Percentiles rank a stretch among this genome's conserved stretches.
These are phyloP conservation scores for Gymnogyps californianus DNA, from an alignment of 2,113 vertebrate genomes.

Conservation along the genomic window DNA sequence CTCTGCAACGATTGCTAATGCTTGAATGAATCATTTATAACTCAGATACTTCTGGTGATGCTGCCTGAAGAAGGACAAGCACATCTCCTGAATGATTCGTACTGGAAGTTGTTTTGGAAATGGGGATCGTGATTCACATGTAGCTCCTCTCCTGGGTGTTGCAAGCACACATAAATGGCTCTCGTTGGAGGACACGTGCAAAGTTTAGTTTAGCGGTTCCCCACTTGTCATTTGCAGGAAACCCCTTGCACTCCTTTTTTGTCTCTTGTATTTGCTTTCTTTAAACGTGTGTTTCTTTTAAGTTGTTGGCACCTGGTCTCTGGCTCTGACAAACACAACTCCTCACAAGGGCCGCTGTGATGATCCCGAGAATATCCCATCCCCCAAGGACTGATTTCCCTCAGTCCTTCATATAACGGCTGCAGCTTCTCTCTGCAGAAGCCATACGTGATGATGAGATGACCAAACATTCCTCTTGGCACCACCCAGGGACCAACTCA, in stretches of 20 bases:
- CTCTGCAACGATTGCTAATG: not conserved
- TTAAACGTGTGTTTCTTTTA: not conserved
- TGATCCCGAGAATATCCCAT: not conserved
- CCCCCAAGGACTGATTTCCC: not conserved
- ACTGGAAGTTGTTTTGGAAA: not conserved
- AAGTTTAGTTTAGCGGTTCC: not conserved
- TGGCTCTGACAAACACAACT: not conserved
- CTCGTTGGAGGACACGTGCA: not conserved
- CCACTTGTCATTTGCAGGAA: not conserved
- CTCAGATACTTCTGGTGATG: not conserved
- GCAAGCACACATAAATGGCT: not conserved
- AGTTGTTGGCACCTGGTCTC: not conserved
- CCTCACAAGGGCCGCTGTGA: not conserved
- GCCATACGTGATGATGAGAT: not conserved
- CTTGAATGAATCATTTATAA: not conserved
- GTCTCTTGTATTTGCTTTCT: not conserved
- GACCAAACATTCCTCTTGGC: not conserved
- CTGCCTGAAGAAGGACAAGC: not conserved
- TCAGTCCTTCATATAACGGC: fast-evolving
- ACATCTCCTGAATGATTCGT: not conserved
- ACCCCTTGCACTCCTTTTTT: not conserved
- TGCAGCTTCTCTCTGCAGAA: not conserved
- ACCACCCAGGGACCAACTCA: not conserved
- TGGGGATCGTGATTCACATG: fast-evolving
- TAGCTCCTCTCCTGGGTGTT: not conserved